phyloP scores from a whole-genome alignment of 2,797 vertebrate species.

The Pelobates cultripes region DNA sequence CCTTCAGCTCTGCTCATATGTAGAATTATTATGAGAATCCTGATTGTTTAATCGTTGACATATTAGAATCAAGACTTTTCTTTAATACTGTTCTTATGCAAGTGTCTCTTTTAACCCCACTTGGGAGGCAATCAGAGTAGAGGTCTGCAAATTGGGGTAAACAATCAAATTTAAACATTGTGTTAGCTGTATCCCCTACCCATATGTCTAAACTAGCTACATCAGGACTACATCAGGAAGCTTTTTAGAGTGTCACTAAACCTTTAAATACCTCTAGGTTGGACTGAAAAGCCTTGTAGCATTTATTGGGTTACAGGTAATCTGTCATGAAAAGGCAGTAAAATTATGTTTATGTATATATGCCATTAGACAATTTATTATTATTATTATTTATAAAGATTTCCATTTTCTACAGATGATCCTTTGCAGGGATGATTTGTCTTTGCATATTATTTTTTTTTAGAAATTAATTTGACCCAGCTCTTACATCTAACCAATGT shows the following conservation, averaged over 20 bases:
- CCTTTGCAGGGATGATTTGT: too few relatives aligned
- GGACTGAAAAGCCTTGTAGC: too few relatives aligned
- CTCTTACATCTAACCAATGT: too few relatives aligned
- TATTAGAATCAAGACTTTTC: neutral
- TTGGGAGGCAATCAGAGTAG: slow-evolving; percentile 17
- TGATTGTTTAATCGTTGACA: slow-evolving; percentile 5
- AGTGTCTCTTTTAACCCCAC: slow-evolving; percentile 6
- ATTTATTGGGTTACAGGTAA: too few relatives aligned
- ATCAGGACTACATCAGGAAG: neutral
- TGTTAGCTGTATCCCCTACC: neutral
- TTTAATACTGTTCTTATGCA: neutral
- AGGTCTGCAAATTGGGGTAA: slow-evolving; percentile 2
- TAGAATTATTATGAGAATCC: neutral
- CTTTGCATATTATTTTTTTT: too few relatives aligned
- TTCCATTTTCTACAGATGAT: too few relatives aligned
- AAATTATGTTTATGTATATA: too few relatives aligned
- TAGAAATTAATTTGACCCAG: too few relatives aligned
- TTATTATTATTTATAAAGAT: too few relatives aligned
- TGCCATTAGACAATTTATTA: too few relatives aligned
- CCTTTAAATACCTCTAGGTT: too few relatives aligned
- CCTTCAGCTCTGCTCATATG: neutral
- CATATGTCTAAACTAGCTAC: neutral
- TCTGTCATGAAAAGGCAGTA: too few relatives aligned
- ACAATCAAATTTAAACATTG: slow-evolving; percentile 1
- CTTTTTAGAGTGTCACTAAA: neutral